Evolutionary conservation across 2,797 vertebrate species (phyloP), one percentile per base, ranked within the genome.

Genomic region (Alfaro cultratus): DNA sequence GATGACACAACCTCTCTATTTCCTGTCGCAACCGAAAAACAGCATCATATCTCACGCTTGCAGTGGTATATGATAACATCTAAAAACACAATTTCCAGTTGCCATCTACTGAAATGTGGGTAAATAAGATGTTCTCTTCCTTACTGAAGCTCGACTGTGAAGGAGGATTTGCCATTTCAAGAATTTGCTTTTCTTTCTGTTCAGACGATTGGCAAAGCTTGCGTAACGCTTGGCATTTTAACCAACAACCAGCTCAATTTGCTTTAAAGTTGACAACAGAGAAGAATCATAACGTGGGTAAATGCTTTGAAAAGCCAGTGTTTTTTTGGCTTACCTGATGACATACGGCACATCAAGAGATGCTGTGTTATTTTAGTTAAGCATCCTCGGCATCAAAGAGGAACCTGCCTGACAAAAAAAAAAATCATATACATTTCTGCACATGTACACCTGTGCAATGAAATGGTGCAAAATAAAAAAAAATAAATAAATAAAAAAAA

Each of bases 251-350:
- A 74, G 78, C 80, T 85, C 82, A 80, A 76, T 92, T 71, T 85
- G 62, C 89, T 93, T 88, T 81, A 87, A 89, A 91, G 81, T 60
- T 53, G 77, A 83, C 84, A 83, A 79, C 86, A 88, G 73, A 90
- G 78, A 86, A 85, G 67, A 81, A 79, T 90, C 73, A 86, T 83
- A 68, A 77, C 75, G 88, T 79, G 83, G 70, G 71, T 74, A 34
- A 36, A n/a, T 51, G 68, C 85, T 80, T 85, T 39, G 15, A 67
- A 67, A 23, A 67, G 34, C 18, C 31, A 39, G 7, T 21, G 2
- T 23, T 49, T 16, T 47, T 49, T 23, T 23, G 39, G 67, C 67
- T 15, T 67, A 21, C 62, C 39, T 26, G 67, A 43, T 10, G 21
- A 36, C 62, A 67, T 21, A 39, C 0, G 60, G 60, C 6, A 68